A percentile compares a stretch with the other conserved stretches of the same genome.
These are phyloP conservation scores for Brachystomella parvula DNA, from an alignment of 1,140 invertebrate species.

Conservation along the genomic window DNA sequence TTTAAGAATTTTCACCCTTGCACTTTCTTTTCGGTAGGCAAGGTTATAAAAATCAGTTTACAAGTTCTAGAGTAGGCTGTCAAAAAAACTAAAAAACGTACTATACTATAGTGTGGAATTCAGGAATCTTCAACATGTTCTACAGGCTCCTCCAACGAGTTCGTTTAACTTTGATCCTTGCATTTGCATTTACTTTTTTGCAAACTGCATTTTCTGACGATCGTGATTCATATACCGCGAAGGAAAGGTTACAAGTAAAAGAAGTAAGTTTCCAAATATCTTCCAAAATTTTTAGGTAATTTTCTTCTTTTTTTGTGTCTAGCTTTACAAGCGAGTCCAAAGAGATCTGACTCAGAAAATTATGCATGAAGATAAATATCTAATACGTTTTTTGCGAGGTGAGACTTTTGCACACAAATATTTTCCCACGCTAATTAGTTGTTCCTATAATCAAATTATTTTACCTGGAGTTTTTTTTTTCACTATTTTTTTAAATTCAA, in stretches of 20 bases:
- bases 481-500: not conserved
- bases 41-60: too few relatives aligned
- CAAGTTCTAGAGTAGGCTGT: too few relatives aligned
- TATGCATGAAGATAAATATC: not conserved
- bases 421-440: not conserved
- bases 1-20: too few relatives aligned
- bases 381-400: not conserved
- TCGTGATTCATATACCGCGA: not conserved
- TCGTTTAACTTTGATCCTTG: not conserved
- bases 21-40: too few relatives aligned
- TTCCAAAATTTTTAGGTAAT: not conserved
- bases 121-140: too few relatives aligned
- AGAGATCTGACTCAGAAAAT: not conserved
- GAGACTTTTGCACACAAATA: not conserved
- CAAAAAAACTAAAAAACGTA: too few relatives aligned
- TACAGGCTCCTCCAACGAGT: not conserved
- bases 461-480: too few relatives aligned
- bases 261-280: not conserved
- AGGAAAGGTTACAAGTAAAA: not conserved
- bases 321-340: not conserved
- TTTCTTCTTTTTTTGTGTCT: not conserved
- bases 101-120: too few relatives aligned
- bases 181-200: not conserved
- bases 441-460: not conserved
- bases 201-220: not conserved